Evolutionary conservation across 2,888 invertebrate genomes (phyloP), one percentile per base, ranked within the genome.

Genomic region (Arrhopalites spinosus): DNA sequence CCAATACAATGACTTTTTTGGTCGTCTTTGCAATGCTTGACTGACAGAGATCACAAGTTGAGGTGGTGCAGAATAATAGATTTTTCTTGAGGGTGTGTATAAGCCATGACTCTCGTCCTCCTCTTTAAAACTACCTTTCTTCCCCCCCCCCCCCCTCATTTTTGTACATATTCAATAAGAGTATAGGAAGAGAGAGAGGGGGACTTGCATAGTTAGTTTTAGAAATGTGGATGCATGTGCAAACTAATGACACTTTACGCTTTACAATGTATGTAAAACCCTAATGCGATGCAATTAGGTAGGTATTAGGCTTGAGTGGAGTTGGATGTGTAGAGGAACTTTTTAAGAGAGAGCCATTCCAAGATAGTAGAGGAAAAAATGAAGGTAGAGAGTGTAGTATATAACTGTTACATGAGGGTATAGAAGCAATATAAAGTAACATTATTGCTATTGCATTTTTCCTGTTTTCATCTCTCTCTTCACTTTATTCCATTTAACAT

Each of bases 191-290:
- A 43, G 36, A 17, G 43, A 43, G 67, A 45, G 45, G 27, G 66
- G 36, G 47, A 67, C 43, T 30, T 13, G 25, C 30, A 43, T n/a
- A 15, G 43, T 5, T n/a, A 56, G 7, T 8, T 20, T 56, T 56
- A 8, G n/a, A 56, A 56, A 56, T 56, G 23, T 56, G 56, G 36
- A 15, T 69, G 56, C 56, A 56, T 69, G 69, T 53, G 69, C 69
- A 69, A 69, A 69, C 53, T 69, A 69, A 69, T 69, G 69, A 53
- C 69, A 69, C 11, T 69, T 69, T 69, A 53, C 69, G 53, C 11
- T 69, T 69, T 69, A 29, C 27, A 27, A 30, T 29, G 29, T n/a
- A 17, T 69, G 69, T 69, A 69, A 69, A 50, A 50, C n/a, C 23
- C 27, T 25, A 47, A 68, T 68, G 45, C 45, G 69, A 70, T 56